Evolutionary conservation across 2,888 invertebrate genomes (phyloP).

Genomic region (Drosophila anomalata): DNA sequence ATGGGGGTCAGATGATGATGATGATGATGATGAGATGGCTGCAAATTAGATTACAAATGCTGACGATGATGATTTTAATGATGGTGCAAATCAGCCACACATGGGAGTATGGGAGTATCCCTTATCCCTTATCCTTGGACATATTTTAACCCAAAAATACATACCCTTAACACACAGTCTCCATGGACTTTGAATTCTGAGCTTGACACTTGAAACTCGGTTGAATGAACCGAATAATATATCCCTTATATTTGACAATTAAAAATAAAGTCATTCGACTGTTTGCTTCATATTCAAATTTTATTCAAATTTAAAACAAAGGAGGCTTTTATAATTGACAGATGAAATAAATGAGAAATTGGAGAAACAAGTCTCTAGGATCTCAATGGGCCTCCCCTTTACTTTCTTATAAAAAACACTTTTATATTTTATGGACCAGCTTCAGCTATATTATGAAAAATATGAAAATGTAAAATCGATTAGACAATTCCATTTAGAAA

Average conservation of each 20-base stretch:
- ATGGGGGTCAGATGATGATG: slow-evolving; percentile 50
- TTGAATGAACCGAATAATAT: background rate
- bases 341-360: too few relatives aligned
- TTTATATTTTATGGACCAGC: too few relatives aligned
- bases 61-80: slow-evolving; percentile 72
- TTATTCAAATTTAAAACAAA: background rate
- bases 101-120: slow-evolving; percentile 43
- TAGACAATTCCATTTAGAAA: too few relatives aligned
- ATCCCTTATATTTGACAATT: background rate
- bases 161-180: slow-evolving; percentile 7
- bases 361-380: too few relatives aligned
- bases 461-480: too few relatives aligned
- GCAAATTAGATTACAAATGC: slow-evolving; percentile 68
- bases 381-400: too few relatives aligned
- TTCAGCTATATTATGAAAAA: too few relatives aligned
- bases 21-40: slow-evolving; percentile 48
- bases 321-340: too few relatives aligned
- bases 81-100: slow-evolving; percentile 62
- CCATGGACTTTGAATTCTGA: background rate
- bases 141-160: slow-evolving; percentile 3
- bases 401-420: too few relatives aligned
- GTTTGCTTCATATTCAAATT: background rate
- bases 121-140: slow-evolving; percentile 24
- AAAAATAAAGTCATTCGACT: background rate
- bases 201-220: slow-evolving; percentile 2